phyloP scores from a whole-genome alignment of 2,797 vertebrate species.

The Pseudotriccus pelzelni region DNA sequence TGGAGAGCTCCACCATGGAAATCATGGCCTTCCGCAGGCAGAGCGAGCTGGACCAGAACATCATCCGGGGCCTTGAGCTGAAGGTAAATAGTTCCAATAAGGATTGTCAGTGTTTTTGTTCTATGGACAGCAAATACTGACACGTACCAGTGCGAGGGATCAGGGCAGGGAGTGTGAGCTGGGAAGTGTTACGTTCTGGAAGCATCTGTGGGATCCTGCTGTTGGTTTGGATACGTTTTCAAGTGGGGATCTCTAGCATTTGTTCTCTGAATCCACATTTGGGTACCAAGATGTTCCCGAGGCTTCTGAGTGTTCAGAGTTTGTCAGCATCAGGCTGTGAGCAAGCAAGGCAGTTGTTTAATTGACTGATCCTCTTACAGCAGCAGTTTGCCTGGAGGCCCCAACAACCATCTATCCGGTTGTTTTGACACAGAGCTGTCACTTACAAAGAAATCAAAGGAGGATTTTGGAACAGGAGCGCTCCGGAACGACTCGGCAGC shows the following conservation, averaged over 20 bases:
- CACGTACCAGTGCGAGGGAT: not conserved
- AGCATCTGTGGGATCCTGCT: not conserved
- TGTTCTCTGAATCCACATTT: not conserved
- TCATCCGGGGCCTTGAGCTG: slow-evolving; percentile 77
- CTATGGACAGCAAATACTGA: not conserved
- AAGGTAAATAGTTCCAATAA: slow-evolving; percentile 67
- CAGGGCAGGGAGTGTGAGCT: not conserved
- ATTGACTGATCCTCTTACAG: not conserved
- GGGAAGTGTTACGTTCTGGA: not conserved
- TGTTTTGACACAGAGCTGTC: not conserved
- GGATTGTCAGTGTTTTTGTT: not conserved
- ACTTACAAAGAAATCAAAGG: not conserved
- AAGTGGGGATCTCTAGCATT: not conserved
- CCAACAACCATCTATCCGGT: not conserved
- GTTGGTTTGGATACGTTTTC: not conserved
- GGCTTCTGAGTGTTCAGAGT: not conserved
- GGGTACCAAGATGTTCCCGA: not conserved
- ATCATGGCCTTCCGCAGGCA: slow-evolving; percentile 75
- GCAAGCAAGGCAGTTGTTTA: not conserved
- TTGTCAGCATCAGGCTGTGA: not conserved
- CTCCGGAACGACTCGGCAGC: not conserved
- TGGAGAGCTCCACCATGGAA: slow-evolving; percentile 78
- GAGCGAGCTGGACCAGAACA: slow-evolving; percentile 75
- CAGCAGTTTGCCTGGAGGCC: not conserved
- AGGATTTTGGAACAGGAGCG: not conserved